These are phyloP conservation scores for Gambusia yucatana DNA, from an alignment of 2,797 vertebrate species.

Conservation along the genomic window DNA sequence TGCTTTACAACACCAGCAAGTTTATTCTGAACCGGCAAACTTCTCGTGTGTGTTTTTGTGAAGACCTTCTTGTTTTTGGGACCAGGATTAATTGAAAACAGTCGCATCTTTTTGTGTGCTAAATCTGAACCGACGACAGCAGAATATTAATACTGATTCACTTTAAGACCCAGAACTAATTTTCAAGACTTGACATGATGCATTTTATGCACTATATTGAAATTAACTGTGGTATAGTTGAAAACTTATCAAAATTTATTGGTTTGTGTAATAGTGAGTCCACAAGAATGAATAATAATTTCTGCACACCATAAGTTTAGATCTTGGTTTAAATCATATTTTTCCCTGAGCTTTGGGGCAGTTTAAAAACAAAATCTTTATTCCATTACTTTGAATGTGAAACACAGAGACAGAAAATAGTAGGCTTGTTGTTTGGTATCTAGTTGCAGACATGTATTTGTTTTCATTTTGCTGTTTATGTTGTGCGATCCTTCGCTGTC, in stretches of 20 bases:
- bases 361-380: conserved; percentile 8
- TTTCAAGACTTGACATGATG: neutral
- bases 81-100: conserved; percentile 44
- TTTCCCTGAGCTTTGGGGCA: neutral
- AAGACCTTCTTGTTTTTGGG: conserved; percentile 28
- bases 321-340: neutral
- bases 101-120: conserved; percentile 8
- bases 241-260: neutral
- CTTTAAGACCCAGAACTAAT: neutral
- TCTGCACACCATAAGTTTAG: neutral
- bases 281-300: neutral
- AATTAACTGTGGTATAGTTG: neutral
- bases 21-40: conserved; percentile 15
- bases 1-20: conserved; percentile 22
- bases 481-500: conserved; percentile 12
- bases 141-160: conserved; percentile 16
- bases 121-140: conserved; percentile 2
- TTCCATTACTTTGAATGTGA: neutral
- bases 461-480: conserved; percentile 17
- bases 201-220: conserved; percentile 12
- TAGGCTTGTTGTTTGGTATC: neutral
- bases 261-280: neutral
- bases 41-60: conserved; percentile 18
- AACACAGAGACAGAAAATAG: neutral
- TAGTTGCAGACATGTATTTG: conserved; percentile 8